Evolutionary conservation across 2,797 vertebrate genomes (phyloP).

Genomic region (Scolopax bukidnonensis): DNA sequence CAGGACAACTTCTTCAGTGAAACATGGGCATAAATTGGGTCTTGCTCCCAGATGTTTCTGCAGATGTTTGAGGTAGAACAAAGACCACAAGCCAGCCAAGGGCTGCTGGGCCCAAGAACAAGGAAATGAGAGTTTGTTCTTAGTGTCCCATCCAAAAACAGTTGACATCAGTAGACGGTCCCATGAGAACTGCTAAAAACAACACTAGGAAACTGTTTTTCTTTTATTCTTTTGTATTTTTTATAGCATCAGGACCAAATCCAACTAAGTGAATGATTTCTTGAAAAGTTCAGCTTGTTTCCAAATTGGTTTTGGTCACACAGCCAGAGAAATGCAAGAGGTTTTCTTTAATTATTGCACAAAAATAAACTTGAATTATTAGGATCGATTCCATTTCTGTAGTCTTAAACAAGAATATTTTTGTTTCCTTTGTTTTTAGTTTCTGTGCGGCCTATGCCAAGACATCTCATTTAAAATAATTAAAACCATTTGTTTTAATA

Average conservation of each 20-base stretch:
- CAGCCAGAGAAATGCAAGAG: slow-evolving; percentile 32
- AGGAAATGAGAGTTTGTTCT: slow-evolving; percentile 7
- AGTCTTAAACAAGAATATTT: slow-evolving; percentile 67
- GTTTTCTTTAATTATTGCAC: slow-evolving; percentile 37
- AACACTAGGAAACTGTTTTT: not conserved
- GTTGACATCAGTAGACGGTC: not conserved
- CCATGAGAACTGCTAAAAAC: not conserved
- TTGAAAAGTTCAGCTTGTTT: not conserved
- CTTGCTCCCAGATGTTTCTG: not conserved
- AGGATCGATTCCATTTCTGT: slow-evolving; percentile 28
- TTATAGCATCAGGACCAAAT: slow-evolving; percentile 11
- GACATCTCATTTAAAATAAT: slow-evolving; percentile 46
- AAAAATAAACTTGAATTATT: slow-evolving; percentile 56
- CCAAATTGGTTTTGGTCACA: slow-evolving; percentile 49
- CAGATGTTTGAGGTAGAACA: not conserved
- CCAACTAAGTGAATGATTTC: slow-evolving; percentile 46
- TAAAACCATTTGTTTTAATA: slow-evolving; percentile 60
- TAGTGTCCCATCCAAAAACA: not conserved
- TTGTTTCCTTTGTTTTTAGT: slow-evolving; percentile 3
- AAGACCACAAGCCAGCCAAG: not conserved
- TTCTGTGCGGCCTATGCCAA: slow-evolving; percentile 8
- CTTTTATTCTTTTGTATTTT: not conserved
- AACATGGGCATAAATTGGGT: not conserved
- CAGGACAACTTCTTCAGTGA: not conserved
- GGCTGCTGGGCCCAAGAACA: not conserved